A percentile compares a stretch with the other conserved stretches of the same genome.
Evolutionary conservation across 2,113 vertebrate genomes (phyloP).

Genomic region (Mesocricetus auratus): DNA sequence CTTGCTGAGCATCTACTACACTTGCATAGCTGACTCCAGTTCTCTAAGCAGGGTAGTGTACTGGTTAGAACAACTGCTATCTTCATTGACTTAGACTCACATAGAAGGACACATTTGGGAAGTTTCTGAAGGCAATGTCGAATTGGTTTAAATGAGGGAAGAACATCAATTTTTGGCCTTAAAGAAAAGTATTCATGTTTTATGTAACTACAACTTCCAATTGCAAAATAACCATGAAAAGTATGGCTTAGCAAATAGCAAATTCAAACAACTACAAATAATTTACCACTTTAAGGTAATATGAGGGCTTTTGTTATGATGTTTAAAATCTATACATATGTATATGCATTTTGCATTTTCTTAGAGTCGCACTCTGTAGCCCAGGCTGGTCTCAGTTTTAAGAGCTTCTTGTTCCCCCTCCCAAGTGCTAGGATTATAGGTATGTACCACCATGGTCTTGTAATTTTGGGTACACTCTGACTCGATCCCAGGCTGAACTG

Average conservation of each 20-base stretch:
- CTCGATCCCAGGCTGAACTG: background rate
- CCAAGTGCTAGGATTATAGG: background rate
- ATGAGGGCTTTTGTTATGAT: background rate
- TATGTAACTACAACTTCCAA: slow-evolving; percentile 13
- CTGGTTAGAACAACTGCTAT: background rate
- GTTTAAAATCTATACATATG: background rate
- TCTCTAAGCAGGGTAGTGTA: background rate
- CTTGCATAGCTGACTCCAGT: background rate
- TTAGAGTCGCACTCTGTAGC: background rate
- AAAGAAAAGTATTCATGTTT: slow-evolving; percentile 6
- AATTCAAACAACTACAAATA: slow-evolving; percentile 24
- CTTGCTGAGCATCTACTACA: background rate
- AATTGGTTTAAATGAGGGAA: background rate
- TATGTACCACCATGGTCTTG: background rate
- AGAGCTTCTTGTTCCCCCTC: background rate
- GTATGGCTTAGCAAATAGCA: slow-evolving; percentile 21
- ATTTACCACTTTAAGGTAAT: background rate
- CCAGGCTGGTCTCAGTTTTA: background rate
- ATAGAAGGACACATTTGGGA: background rate
- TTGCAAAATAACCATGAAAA: slow-evolving; percentile 37
- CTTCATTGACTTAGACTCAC: background rate
- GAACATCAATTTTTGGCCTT: background rate
- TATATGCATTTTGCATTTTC: background rate
- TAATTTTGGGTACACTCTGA: background rate
- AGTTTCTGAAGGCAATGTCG: too few relatives aligned